These are phyloP conservation scores for Genyomyrus donnyi DNA, from an alignment of 2,113 vertebrate species.

Conservation along the genomic window DNA sequence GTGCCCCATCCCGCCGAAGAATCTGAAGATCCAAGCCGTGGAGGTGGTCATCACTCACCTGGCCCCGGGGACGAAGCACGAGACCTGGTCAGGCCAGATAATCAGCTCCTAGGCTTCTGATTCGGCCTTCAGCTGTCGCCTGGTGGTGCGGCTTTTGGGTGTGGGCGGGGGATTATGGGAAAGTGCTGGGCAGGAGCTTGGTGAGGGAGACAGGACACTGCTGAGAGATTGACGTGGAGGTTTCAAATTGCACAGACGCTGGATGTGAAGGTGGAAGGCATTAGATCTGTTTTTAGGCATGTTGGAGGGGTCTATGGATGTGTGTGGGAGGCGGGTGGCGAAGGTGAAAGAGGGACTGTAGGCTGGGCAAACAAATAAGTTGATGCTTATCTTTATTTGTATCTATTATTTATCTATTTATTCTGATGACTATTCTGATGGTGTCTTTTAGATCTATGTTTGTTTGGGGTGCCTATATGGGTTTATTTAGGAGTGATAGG, in stretches of 20 bases:
- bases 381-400: constrained; percentile 23
- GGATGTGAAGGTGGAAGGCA: not conserved
- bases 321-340: not conserved
- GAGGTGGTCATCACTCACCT: constrained; percentile 93
- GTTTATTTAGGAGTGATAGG: constrained; percentile 15
- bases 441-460: constrained; percentile 18
- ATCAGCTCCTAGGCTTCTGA: constrained; percentile 74
- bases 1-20: constrained; percentile 91
- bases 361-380: constrained; percentile 2
- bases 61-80: constrained; percentile 85
- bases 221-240: not conserved
- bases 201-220: not conserved
- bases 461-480: constrained; percentile 8
- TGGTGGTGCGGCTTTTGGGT: not conserved
- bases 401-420: constrained; percentile 31
- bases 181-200: not conserved
- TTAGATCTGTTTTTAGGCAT: not conserved
- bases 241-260: not conserved
- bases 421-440: not conserved
- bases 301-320: not conserved
- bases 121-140: not conserved
- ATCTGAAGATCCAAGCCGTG: constrained; percentile 95
- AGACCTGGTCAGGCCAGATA: constrained; percentile 96
- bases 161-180: not conserved
- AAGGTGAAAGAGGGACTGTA: not conserved